Percentiles rank a stretch among this genome's conserved stretches.
These are phyloP conservation scores for Xerus rutilus DNA, from an alignment of 2,797 vertebrate species.

Conservation along the genomic window DNA sequence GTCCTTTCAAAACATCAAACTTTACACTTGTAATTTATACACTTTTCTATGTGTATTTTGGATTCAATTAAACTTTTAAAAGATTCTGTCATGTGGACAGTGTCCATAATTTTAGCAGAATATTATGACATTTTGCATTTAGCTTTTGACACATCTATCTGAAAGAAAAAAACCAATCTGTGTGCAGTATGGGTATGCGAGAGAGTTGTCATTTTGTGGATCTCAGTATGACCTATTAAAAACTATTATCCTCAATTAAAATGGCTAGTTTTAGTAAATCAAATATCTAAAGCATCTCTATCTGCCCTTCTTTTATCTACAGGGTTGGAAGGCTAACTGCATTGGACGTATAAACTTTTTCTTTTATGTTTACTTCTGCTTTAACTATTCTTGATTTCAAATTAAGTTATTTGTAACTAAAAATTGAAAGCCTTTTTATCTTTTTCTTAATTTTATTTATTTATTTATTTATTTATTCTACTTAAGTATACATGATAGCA, in stretches of 20 bases:
- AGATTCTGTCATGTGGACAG: neutral
- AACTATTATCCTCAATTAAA: neutral
- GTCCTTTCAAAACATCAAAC: neutral
- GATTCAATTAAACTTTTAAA: neutral
- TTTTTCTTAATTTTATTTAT: too few species aligned
- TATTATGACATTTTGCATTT: neutral
- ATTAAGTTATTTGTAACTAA: conserved; percentile 21
- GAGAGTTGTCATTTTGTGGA: neutral
- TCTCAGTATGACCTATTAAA: neutral
- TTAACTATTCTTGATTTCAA: neutral
- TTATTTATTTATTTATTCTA: too few species aligned
- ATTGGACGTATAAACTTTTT: neutral
- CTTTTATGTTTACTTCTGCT: neutral
- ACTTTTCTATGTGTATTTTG: neutral
- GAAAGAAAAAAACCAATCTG: neutral
- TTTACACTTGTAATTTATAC: neutral
- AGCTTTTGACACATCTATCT: neutral
- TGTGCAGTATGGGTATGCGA: neutral
- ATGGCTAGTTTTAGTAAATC: neutral
- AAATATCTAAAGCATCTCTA: neutral
- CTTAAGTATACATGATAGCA: too few species aligned
- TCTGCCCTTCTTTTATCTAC: neutral
- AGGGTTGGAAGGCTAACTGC: neutral
- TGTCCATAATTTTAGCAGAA: conserved; percentile 6
- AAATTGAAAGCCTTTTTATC: conserved; percentile 27